Percentiles rank a stretch among this genome's conserved stretches.
Conservation (phyloP, 2,888 invertebrate species). For the Scaptomyza flava region DNA sequence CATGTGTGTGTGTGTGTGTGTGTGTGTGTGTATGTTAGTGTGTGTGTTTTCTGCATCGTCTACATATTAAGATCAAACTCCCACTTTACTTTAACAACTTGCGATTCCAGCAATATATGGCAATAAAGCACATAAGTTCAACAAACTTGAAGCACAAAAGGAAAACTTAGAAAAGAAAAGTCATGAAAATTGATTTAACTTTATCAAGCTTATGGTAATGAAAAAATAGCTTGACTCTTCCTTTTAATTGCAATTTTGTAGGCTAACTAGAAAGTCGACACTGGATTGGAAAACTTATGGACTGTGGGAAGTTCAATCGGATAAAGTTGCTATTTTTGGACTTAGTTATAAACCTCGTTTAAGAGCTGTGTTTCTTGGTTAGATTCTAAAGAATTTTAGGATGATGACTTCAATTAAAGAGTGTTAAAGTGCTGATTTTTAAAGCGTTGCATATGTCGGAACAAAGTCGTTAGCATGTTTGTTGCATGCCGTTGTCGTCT, state of each 20-base stretch:
- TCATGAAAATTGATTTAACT: neutral
- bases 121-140: neutral
- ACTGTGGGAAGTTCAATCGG: too few relatives aligned
- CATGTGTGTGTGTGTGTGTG: conserved; percentile 8
- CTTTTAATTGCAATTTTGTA: neutral
- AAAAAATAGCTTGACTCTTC: neutral
- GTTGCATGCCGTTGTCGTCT: conserved; percentile 41
- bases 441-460: conserved; percentile 32
- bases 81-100: conserved; percentile 9
- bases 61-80: neutral
- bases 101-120: neutral
- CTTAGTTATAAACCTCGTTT: too few relatives aligned
- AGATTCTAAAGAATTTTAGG: neutral
- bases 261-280: too few relatives aligned
- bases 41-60: conserved; percentile 21
- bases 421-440: conserved; percentile 11
- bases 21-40: neutral
- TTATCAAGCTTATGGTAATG: neutral
- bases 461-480: conserved; percentile 52
- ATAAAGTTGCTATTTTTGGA: too few relatives aligned
- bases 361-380: neutral
- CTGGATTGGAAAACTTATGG: too few relatives aligned
- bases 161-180: neutral
- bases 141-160: neutral
- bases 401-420: neutral